Evolutionary conservation across 2,797 vertebrate species (phyloP).

Genomic region (Halcyon leucocephala): DNA sequence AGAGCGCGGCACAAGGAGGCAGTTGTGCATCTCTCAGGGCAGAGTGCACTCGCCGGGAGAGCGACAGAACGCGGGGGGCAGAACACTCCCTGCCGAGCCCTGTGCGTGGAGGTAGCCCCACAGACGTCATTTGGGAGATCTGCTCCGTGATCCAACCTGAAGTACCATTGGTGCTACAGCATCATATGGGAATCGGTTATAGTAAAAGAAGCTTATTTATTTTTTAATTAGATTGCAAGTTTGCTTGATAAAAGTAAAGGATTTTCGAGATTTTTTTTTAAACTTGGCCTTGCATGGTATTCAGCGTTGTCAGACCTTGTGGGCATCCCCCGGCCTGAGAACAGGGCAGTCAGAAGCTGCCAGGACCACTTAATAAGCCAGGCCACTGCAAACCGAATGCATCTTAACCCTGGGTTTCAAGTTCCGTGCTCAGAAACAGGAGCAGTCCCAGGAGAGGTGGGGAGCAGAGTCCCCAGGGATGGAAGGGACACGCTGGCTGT

Average conservation of each 20-base stretch:
- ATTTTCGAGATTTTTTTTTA: neutral
- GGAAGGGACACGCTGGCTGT: neutral
- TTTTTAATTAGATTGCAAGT: neutral
- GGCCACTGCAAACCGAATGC: no score
- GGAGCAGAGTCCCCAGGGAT: neutral
- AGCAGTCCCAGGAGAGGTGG: no score
- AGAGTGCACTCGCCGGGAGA: accelerated
- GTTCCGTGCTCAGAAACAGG: no score
- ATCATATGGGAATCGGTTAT: neutral
- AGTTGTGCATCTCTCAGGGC: neutral
- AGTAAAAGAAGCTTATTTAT: neutral
- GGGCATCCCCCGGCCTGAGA: neutral
- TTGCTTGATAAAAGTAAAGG: neutral
- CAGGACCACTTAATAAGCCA: no score
- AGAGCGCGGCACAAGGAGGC: neutral
- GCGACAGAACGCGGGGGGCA: neutral
- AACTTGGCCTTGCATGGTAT: neutral
- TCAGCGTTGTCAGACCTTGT: neutral
- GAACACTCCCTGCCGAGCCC: neutral
- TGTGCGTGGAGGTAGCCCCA: no score
- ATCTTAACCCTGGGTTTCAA: no score
- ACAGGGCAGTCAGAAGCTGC: no score
- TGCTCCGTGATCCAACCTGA: neutral
- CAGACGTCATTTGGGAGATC: neutral
- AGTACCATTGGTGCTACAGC: neutral